Percentiles rank a stretch among this genome's conserved stretches.
Conservation (phyloP, 1,140 invertebrate species). For the Macrostomum lignano region DNA sequence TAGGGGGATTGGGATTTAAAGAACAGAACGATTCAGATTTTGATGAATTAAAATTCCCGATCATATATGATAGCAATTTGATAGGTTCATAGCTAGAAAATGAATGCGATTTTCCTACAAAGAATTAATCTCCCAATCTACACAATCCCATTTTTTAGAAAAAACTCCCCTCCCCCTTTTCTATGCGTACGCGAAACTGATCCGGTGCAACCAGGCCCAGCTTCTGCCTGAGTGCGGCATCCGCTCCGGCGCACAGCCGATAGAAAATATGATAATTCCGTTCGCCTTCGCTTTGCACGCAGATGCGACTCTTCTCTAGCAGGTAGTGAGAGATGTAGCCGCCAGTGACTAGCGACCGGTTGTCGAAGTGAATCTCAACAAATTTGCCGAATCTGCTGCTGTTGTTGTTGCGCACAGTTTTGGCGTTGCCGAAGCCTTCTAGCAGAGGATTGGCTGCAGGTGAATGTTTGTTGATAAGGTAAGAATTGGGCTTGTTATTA, state of each 20-base stretch:
- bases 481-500: neutral
- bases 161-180: too few relatives aligned
- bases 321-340: slow-evolving; percentile 81
- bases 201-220: neutral
- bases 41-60: too few relatives aligned
- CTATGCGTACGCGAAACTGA: slow-evolving; percentile 16
- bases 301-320: slow-evolving; percentile 64
- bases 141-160: too few relatives aligned
- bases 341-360: slow-evolving; percentile 46
- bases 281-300: slow-evolving; percentile 53
- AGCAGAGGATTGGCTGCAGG: slow-evolving; percentile 76
- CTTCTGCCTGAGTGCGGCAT: slow-evolving; percentile 17
- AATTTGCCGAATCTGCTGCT: slow-evolving; percentile 65
- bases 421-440: slow-evolving; percentile 95
- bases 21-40: too few relatives aligned
- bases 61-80: too few relatives aligned
- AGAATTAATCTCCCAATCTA: too few relatives aligned
- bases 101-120: too few relatives aligned
- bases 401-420: slow-evolving; percentile 96
- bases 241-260: slow-evolving; percentile 68
- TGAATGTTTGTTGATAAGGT: slow-evolving; percentile 64
- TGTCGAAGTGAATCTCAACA: slow-evolving; percentile 32
- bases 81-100: too few relatives aligned
- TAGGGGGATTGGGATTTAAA: too few relatives aligned
- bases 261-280: slow-evolving; percentile 90